phyloP scores from a whole-genome alignment of 2,888 invertebrate species.

The Oxyteleia sp. region DNA sequence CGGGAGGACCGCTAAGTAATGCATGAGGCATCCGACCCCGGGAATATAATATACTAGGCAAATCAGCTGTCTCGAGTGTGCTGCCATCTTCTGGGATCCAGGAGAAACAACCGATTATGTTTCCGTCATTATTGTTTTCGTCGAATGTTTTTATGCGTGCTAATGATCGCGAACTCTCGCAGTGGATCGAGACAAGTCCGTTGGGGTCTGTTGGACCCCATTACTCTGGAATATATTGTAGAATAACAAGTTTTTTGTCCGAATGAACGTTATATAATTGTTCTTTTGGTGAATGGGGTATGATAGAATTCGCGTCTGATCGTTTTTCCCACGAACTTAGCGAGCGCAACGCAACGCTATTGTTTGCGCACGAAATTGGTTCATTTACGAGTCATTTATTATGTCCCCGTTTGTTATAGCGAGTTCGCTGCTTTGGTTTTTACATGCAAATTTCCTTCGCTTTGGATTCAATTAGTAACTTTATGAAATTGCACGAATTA shows the following conservation, averaged over 20 bases:
- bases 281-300: neutral
- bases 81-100: too few relatives aligned
- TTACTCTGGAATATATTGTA: too few relatives aligned
- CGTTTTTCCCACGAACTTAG: neutral
- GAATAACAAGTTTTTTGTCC: too few relatives aligned
- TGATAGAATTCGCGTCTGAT: neutral
- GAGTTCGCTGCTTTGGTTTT: constrained; percentile 21
- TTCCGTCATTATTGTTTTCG: too few relatives aligned
- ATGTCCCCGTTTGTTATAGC: constrained; percentile 16
- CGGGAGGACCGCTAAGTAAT: constrained; percentile 3
- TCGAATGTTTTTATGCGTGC: too few relatives aligned
- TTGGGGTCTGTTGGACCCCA: too few relatives aligned
- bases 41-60: too few relatives aligned
- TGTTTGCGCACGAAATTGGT: constrained; percentile 15
- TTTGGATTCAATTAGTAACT: constrained; percentile 47
- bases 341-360: neutral
- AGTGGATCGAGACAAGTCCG: too few relatives aligned
- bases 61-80: too few relatives aligned
- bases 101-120: too few relatives aligned
- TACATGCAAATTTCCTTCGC: constrained; percentile 22
- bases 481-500: constrained; percentile 45
- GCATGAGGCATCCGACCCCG: too few relatives aligned
- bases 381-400: constrained; percentile 30
- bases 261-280: neutral
- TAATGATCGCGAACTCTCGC: too few relatives aligned